phyloP scores from a whole-genome alignment of 2,113 vertebrate species.

The Puffinus mauretanicus region DNA sequence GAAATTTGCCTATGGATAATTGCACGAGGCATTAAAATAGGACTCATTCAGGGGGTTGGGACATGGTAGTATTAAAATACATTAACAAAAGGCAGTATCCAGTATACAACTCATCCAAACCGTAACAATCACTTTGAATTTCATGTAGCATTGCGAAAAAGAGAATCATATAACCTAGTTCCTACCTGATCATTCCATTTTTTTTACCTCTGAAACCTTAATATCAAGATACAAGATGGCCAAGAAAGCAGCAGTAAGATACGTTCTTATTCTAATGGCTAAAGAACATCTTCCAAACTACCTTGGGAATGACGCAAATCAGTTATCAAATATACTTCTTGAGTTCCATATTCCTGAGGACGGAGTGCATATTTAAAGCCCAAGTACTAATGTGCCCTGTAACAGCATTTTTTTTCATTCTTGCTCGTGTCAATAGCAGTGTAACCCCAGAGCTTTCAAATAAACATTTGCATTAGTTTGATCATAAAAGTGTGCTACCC shows the following conservation, averaged over 20 bases:
- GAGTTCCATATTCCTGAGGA: background rate
- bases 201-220: background rate
- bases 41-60: background rate
- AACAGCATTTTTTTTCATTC: background rate
- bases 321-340: background rate
- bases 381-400: background rate
- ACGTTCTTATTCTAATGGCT: background rate
- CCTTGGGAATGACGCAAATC: background rate
- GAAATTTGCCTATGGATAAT: background rate
- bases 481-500: background rate
- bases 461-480: background rate
- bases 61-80: background rate
- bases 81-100: background rate
- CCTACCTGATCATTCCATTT: background rate
- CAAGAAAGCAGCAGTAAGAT: background rate
- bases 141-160: background rate
- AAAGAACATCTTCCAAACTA: background rate
- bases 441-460: conserved; percentile 28
- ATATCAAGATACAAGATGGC: background rate
- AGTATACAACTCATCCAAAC: background rate
- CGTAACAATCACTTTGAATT: background rate
- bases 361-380: background rate
- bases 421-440: background rate
- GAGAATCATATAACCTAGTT: background rate
- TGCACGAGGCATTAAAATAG: background rate